Percentiles rank a stretch among this genome's conserved stretches.
Evolutionary conservation across 35 echinoderm and acorn worm species (phyloP).

Genomic region (Nesometra sesokonis): DNA sequence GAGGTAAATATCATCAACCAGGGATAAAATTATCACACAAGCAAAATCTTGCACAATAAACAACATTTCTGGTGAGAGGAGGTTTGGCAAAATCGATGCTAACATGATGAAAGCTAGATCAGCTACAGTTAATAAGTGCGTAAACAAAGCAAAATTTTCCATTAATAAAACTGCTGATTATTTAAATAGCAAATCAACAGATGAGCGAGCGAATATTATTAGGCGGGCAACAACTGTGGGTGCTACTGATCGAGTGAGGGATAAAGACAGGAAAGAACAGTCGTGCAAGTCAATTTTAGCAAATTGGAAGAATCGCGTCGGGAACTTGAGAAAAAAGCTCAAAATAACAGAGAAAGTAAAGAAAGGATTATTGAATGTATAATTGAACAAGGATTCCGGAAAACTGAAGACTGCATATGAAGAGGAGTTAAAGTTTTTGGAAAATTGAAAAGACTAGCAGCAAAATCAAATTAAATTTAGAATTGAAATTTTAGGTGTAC

Average conservation of each 20-base stretch:
- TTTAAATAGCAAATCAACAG: background rate
- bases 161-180: conserved; percentile 13
- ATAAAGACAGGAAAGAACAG: too few species aligned
- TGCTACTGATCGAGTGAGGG: too few species aligned
- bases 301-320: too few species aligned
- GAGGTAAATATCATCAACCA: background rate
- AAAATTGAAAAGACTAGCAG: too few species aligned
- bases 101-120: background rate
- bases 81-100: background rate
- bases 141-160: background rate
- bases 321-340: background rate
- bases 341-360: background rate
- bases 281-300: too few species aligned
- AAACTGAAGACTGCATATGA: background rate
- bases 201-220: background rate
- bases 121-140: background rate
- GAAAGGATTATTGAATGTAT: background rate
- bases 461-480: background rate
- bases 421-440: too few species aligned
- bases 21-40: background rate
- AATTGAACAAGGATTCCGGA: background rate
- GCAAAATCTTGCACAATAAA: background rate
- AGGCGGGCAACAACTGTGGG: background rate
- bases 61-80: conserved; percentile 1
- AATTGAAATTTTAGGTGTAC: background rate